Percentiles rank a stretch among this genome's conserved stretches.
phyloP scores from a whole-genome alignment of 1,140 invertebrate species.

The Drosophila ficusphila region DNA sequence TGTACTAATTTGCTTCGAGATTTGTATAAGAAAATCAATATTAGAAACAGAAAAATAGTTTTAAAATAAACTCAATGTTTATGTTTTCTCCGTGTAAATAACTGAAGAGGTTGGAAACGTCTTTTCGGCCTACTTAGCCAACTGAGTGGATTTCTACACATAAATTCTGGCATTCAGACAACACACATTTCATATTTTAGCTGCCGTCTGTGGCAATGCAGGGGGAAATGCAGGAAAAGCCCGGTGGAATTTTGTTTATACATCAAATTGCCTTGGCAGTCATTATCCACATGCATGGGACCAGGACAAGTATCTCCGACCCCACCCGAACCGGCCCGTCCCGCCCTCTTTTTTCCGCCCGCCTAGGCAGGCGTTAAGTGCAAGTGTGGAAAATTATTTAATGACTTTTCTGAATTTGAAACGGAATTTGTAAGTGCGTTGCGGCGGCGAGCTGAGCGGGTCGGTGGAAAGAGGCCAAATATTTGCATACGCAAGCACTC shows the following conservation, averaged over 20 bases:
- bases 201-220: slow-evolving; percentile 31
- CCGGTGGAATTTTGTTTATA: slow-evolving; percentile 56
- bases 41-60: no score
- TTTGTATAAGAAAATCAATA: no score
- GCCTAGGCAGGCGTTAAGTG: slow-evolving; percentile 62
- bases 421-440: slow-evolving; percentile 79
- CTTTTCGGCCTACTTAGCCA: slow-evolving; percentile 25
- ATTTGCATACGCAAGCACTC: slow-evolving; percentile 75
- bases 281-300: slow-evolving; percentile 38
- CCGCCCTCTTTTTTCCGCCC: background rate
- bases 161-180: slow-evolving; percentile 40
- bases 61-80: background rate
- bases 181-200: slow-evolving; percentile 51
- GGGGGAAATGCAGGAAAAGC: slow-evolving; percentile 18
- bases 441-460: slow-evolving; percentile 40
- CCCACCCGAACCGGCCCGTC: background rate
- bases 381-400: slow-evolving; percentile 83
- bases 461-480: slow-evolving; percentile 58
- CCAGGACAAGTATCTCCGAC: slow-evolving; percentile 39
- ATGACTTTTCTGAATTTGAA: slow-evolving; percentile 83
- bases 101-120: background rate
- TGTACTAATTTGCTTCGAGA: no score
- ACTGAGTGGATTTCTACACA: slow-evolving; percentile 20
- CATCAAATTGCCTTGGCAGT: slow-evolving; percentile 57
- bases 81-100: slow-evolving; percentile 13